phyloP scores from a whole-genome alignment of 2,888 invertebrate species.

The Synergus itoensis region DNA sequence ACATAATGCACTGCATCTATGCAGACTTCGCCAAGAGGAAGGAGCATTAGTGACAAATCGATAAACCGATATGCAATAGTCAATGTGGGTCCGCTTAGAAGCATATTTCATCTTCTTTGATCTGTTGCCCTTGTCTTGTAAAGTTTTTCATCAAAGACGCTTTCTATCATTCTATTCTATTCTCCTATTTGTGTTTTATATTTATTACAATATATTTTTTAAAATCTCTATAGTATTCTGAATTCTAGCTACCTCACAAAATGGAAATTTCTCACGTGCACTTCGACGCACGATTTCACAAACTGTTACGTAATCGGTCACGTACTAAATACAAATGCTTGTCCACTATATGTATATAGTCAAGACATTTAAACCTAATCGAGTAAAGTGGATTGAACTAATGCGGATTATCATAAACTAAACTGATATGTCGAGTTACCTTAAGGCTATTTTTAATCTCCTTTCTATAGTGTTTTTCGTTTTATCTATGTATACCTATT shows the following conservation, averaged over 20 bases:
- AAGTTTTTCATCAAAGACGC: not conserved
- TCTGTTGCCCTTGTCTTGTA: constrained; percentile 1
- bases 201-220: not conserved
- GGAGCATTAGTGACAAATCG: constrained; percentile 55
- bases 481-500: too few species aligned
- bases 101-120: not conserved
- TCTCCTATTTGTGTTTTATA: not conserved
- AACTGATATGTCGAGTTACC: not conserved
- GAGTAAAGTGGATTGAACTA: constrained; percentile 3
- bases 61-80: constrained; percentile 59
- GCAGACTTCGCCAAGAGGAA: constrained; percentile 45
- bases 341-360: constrained; percentile 3
- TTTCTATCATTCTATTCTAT: constrained; percentile 1
- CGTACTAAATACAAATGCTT: constrained; percentile 18
- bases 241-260: not conserved
- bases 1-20: constrained; percentile 29
- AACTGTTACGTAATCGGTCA: constrained; percentile 28
- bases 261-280: constrained; percentile 26
- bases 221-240: not conserved
- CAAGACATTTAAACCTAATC: not conserved
- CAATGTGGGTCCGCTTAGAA: constrained; percentile 25
- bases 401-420: not conserved
- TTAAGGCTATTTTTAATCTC: not conserved
- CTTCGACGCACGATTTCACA: constrained; percentile 21
- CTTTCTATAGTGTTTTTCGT: not conserved